Conservation (phyloP, 1,140 invertebrate genomes). For the Polypedilum pembai region DNA sequence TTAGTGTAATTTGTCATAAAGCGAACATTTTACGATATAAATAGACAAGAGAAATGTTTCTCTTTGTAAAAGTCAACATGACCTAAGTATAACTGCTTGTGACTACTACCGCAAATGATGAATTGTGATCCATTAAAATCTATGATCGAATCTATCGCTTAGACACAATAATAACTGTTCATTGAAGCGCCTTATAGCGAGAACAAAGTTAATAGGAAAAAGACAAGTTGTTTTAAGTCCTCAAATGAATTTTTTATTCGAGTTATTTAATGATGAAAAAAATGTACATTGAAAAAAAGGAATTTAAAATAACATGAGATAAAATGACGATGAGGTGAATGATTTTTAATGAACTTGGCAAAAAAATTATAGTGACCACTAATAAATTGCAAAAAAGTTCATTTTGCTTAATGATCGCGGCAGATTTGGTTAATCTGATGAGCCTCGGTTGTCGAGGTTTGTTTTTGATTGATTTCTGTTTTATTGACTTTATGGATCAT, state of each 20-base stretch:
- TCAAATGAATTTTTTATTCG: neutral
- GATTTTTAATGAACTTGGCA: neutral
- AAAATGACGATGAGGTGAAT: slow-evolving; percentile 11
- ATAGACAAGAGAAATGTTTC: neutral
- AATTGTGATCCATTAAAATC: neutral
- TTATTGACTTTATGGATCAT: neutral
- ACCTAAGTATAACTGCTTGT: neutral
- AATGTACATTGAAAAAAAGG: neutral
- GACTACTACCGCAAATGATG: slow-evolving; percentile 6
- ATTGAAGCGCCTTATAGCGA: neutral
- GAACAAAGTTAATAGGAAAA: neutral
- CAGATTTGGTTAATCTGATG: too few relatives aligned
- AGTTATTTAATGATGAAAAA: neutral
- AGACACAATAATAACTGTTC: neutral
- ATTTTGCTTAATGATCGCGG: neutral
- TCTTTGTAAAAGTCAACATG: neutral
- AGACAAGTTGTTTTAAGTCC: neutral
- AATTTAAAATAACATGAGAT: neutral
- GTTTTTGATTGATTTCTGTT: slow-evolving; percentile 10
- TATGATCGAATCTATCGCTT: neutral
- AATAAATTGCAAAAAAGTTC: too few relatives aligned
- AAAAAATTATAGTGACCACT: neutral
- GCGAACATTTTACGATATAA: neutral
- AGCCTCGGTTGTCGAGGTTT: neutral
- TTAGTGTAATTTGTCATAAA: slow-evolving; percentile 1